These are phyloP conservation scores for Watsonalla cultraria DNA, from an alignment of 2,888 invertebrate species.

Conservation along the genomic window DNA sequence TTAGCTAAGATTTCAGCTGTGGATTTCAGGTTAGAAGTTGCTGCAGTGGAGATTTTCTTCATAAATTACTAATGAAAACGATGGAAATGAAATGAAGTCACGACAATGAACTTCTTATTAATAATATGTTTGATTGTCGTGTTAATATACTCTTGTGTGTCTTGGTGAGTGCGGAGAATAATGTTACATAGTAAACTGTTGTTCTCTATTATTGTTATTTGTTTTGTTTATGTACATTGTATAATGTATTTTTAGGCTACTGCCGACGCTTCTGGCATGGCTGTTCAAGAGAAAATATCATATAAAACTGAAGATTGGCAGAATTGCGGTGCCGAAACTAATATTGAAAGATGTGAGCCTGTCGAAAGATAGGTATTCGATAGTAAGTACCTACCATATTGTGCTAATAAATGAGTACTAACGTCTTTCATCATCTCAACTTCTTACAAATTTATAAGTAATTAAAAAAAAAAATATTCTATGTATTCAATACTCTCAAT, in stretches of 20 bases:
- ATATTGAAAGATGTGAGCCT: constrained; percentile 89
- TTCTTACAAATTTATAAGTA: too few species aligned
- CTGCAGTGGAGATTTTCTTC: constrained; percentile 8
- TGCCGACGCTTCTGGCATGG: constrained; percentile 89
- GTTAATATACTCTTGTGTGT: constrained; percentile 79
- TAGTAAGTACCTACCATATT: constrained; percentile 74
- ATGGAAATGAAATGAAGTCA: constrained; percentile 32
- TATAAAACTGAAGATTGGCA: constrained; percentile 87
- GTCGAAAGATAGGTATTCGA: constrained; percentile 86
- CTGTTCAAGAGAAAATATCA: constrained; percentile 88
- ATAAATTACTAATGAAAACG: constrained; percentile 16
- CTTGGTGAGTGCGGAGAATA: constrained; percentile 70
- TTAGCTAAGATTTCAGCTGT: too few species aligned
- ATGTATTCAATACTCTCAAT: too few species aligned
- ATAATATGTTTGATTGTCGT: constrained; percentile 55
- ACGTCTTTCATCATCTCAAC: too few species aligned
- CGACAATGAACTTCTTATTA: constrained; percentile 58
- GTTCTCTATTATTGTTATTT: constrained; percentile 49
- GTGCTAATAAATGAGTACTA: too few species aligned
- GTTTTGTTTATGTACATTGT: constrained; percentile 36
- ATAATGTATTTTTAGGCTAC: constrained; percentile 78
- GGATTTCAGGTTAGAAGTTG: constrained; percentile 2
- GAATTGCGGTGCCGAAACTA: constrained; percentile 89
- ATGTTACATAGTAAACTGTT: constrained; percentile 17
- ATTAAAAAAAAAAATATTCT: too few species aligned